Base-by-base conservation (phyloP, 2,888 invertebrate species). In the Pomacea canaliculata region DNA sequence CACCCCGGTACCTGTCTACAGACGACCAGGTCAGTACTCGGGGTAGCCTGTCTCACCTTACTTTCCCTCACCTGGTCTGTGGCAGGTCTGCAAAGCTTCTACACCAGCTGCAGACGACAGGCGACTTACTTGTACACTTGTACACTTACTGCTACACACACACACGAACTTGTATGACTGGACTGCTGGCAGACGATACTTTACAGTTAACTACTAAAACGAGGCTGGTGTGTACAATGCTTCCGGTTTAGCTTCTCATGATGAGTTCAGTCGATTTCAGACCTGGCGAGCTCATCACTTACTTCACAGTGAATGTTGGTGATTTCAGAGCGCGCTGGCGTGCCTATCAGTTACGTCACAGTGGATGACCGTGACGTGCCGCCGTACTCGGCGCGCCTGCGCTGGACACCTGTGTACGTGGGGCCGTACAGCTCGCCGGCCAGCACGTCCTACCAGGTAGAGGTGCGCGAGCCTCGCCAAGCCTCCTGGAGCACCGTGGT, bases 1-100 rank as follows among this genome's bases (percentile, higher is more conserved):
- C 76, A 97, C 98, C 1, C 95, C 94, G 89, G 95, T 96, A 3
- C 84, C 86, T n/a, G 83, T 86, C 71, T 87, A 86, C 84, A 83
- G 86, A 70, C 81, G 83, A 74, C 87, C 87, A 83, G 83, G 87
- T 88, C 80, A 86, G 87, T 85, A 63, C 27, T 19, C 16, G 23
- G 19, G 10, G 19, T 12, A 12, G 63, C n/a, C 8, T 63, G 63
- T 72, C 77, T 76, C 62, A 49, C 72, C 73, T 13, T 19, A 18
- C 62, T n/a, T n/a, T 62, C 62, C 1, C 10, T 7, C 16, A 23
- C 65, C 37, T 1, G 7, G 12, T 37, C 19, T 3, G 23, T 19
- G 1, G 23, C 65, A 27, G 13, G 23, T 65, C 65, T 37, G 12
- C 7, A 3, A 12, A 23, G 3, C 9, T 1, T 13, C 23, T 27